Evolutionary conservation across 2,888 invertebrate species (phyloP).

Genomic region (Tetragonisca angustula): DNA sequence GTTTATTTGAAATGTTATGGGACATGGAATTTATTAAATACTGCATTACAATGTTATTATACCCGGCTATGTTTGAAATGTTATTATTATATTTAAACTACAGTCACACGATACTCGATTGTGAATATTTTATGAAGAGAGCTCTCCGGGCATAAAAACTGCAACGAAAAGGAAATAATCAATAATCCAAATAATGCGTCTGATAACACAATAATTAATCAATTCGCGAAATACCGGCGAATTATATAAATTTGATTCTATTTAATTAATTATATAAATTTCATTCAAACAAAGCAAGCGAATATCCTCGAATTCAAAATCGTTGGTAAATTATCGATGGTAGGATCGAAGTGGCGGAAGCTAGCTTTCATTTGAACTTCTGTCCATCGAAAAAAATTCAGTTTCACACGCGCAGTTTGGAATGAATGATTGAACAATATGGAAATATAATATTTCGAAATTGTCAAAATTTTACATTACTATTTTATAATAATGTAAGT

Average conservation of each 20-base stretch:
- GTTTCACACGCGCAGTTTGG: neutral
- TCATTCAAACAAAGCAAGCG: neutral
- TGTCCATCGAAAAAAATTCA: too few relatives aligned
- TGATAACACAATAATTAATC: slow-evolving; percentile 10
- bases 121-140: neutral
- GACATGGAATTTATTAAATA: neutral
- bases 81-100: neutral
- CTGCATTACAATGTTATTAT: neutral
- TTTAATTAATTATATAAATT: slow-evolving; percentile 3
- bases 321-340: neutral
- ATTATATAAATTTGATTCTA: slow-evolving; percentile 6
- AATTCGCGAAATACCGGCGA: neutral
- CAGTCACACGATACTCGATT: neutral
- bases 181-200: slow-evolving; percentile 5
- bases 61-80: neutral
- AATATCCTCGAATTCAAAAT: neutral
- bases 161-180: neutral
- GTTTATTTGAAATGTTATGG: neutral
- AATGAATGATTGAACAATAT: neutral
- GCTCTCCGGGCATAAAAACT: neutral
- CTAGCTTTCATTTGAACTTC: neutral
- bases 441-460: fast-evolving
- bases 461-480: neutral
- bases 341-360: neutral
- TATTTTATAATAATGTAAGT: neutral